Percentiles rank a stretch among this genome's conserved stretches.
Evolutionary conservation across 1,140 invertebrate genomes (phyloP).

Genomic region (Physella acuta): DNA sequence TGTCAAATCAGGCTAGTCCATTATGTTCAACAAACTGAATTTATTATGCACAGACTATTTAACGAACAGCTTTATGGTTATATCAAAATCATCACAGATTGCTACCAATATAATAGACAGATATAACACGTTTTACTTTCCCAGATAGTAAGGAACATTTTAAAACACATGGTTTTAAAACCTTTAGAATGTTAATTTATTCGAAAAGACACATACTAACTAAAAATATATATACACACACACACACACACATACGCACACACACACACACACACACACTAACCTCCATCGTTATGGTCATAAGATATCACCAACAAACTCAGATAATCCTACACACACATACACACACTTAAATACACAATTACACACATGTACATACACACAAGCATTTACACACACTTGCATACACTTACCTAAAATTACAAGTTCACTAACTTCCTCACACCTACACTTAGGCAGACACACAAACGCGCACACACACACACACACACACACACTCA

Average conservation of each 20-base stretch:
- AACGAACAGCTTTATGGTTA: no score
- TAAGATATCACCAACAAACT: neutral
- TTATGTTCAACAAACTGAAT: no score
- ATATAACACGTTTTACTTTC: no score
- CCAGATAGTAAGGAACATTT: no score
- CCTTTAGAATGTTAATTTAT: no score
- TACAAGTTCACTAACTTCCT: neutral
- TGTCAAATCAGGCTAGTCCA: no score
- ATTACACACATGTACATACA: conserved; percentile 1
- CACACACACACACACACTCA: conserved; percentile 1
- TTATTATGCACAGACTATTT: no score
- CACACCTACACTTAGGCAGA: neutral
- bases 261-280: conserved; percentile 1
- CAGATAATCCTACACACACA: neutral
- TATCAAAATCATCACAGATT: no score
- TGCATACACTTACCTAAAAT: neutral
- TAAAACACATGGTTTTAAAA: no score
- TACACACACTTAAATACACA: conserved; percentile 4
- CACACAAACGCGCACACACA: no score
- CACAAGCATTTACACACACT: neutral
- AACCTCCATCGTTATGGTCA: neutral
- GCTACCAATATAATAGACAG: no score
- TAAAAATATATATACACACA: neutral
- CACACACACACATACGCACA: conserved; percentile 4
- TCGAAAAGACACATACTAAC: no score